Evolutionary conservation across 2,797 vertebrate genomes (phyloP), one percentile per base, ranked within the genome.

Genomic region (Galaxias olidus): DNA sequence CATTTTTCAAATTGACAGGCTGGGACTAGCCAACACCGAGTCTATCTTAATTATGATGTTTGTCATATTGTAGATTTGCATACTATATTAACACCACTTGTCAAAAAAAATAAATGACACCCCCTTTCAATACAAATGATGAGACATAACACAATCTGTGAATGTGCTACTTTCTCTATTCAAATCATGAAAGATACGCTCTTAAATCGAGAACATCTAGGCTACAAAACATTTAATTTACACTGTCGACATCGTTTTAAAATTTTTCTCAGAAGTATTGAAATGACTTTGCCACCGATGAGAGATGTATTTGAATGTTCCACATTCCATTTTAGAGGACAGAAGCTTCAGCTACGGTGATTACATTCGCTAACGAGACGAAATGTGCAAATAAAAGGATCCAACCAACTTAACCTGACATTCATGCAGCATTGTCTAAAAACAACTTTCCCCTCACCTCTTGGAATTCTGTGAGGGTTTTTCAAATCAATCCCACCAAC

Each of bases 41-140:
- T 83, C 72, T 46, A 66, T 79, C 77, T 71, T 69, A 76, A 77
- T 76, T 61, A 79, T 44, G 53, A 50, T 70, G 51, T 73, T 69
- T 68, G 71, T 80, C 76, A 79, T 66, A 56, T 68, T 66, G 47
- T 43, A 69, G 42, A 47, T 63, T 66, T 56, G 65, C 64, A 69
- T 72, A 66, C 59, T 63, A 73, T 80, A 72, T 76, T 51, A 64
- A 51, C 5, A 1, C 56, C 44, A 55, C 42, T 40, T 14, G 17
- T 30, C 30, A 2, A 30, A 30, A 30, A 30, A 30, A 2, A 30
- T 3, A 30, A 30, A 30, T 6, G 2, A 30, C 30, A 30, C 30
- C 30, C 30, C 30, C 3, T 30, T 3, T 30, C 2, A 30, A 30
- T 30, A 30, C 30, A 30, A 30, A 30, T 30, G 30, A 30, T 30